These are phyloP conservation scores for Pangasius macronema DNA, from an alignment of 2,797 vertebrate species.

Conservation along the genomic window DNA sequence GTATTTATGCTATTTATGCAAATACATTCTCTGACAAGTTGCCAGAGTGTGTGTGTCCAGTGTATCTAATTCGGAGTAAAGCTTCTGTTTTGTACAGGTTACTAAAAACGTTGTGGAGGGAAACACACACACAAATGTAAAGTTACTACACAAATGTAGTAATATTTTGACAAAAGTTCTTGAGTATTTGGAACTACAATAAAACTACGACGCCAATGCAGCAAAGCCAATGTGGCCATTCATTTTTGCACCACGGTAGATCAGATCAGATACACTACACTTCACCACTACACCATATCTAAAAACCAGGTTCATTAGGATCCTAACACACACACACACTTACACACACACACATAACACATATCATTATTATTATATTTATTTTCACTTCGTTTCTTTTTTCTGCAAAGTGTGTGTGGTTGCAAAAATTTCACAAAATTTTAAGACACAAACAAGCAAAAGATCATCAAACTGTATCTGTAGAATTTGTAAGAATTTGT, in stretches of 20 bases:
- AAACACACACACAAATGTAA: not conserved
- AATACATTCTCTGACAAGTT: not conserved
- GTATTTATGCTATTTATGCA: not conserved
- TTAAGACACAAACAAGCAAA: constrained; percentile 14
- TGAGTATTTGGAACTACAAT: not conserved
- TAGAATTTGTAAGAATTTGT: not conserved
- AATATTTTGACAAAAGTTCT: not conserved
- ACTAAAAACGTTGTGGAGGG: not conserved
- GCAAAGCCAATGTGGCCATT: not conserved
- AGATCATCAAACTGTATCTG: not conserved
- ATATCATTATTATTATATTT: not conserved
- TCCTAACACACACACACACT: not conserved
- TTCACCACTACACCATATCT: not conserved
- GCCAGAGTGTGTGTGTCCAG: constrained; percentile 8
- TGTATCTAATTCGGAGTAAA: constrained; percentile 2
- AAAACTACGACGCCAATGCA: not conserved
- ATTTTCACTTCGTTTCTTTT: not conserved
- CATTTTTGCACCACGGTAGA: not conserved
- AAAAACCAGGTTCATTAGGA: not conserved
- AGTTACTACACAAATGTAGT: not conserved
- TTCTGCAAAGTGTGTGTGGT: not conserved
- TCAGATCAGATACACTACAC: not conserved
- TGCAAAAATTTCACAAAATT: not conserved
- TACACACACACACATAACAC: not conserved
- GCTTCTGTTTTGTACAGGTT: constrained; percentile 15